Conservation (phyloP, 2,888 invertebrate genomes). For the Artemia sinica region DNA sequence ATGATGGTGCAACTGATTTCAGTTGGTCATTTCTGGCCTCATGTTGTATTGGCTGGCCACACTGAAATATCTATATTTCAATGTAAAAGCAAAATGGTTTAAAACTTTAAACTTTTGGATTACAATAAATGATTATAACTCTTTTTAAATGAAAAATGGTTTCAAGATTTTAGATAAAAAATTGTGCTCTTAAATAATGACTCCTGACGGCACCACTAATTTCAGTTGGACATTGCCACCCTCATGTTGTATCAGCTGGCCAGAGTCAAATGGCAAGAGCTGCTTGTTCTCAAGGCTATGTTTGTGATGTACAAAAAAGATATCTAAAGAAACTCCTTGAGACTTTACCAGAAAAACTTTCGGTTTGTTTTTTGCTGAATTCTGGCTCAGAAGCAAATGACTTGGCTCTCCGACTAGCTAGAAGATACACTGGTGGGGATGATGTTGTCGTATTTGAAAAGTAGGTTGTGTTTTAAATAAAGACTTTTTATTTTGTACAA, state of each 20-base stretch:
- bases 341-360: slow-evolving; percentile 35
- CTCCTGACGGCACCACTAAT: no score
- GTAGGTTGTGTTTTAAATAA: slow-evolving; percentile 22
- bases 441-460: slow-evolving; percentile 33
- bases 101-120: no score
- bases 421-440: slow-evolving; percentile 37
- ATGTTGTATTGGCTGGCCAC: no score
- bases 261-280: slow-evolving; percentile 35
- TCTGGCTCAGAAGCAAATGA: slow-evolving; percentile 45
- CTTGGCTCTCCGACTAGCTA: slow-evolving; percentile 39
- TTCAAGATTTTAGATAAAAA: no score
- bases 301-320: slow-evolving; percentile 35
- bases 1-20: no score
- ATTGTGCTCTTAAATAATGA: no score
- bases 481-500: neutral
- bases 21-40: no score
- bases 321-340: slow-evolving; percentile 34
- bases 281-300: slow-evolving; percentile 37
- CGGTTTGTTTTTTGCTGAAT: slow-evolving; percentile 38
- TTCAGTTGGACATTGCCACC: slow-evolving; percentile 34
- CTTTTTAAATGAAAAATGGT: no score
- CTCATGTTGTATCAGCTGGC: slow-evolving; percentile 35
- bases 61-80: no score
- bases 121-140: no score
- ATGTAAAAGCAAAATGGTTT: no score